Conservation (phyloP, 30 jellyfish, hydroid and myxozoan species). For the Pseudorhiza aurosa region DNA sequence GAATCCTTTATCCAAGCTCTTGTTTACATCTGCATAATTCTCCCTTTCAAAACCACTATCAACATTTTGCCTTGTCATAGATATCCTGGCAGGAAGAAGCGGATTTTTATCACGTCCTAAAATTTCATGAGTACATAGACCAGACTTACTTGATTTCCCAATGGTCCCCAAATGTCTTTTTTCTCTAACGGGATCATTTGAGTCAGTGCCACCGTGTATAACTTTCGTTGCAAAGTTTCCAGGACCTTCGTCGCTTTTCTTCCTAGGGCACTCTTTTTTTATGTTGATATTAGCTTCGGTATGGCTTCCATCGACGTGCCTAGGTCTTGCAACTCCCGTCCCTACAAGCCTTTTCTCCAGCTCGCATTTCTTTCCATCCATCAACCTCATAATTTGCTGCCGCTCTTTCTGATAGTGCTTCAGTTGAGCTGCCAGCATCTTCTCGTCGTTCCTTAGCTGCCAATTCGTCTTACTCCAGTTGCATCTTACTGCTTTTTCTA, state of each 20-base stretch:
- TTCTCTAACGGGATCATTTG: too few relatives aligned
- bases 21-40: not conserved
- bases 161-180: too few relatives aligned
- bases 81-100: not conserved
- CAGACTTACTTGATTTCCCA: too few relatives aligned
- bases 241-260: too few relatives aligned
- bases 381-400: slow-evolving; percentile 1
- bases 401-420: slow-evolving; percentile 21
- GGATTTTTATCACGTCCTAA: not conserved
- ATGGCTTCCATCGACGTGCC: not conserved
- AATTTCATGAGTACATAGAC: not conserved
- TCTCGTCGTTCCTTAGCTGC: slow-evolving; percentile 20
- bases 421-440: slow-evolving; percentile 20
- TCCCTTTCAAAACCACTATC: not conserved
- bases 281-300: not conserved
- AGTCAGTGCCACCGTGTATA: too few relatives aligned
- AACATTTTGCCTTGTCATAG: not conserved
- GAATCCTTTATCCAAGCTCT: not conserved
- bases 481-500: slow-evolving; percentile 24
- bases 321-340: not conserved
- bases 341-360: slow-evolving; percentile 6
- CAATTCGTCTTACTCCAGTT: slow-evolving; percentile 29
- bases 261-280: not conserved
- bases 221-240: too few relatives aligned
- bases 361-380: slow-evolving; percentile 17